Evolutionary conservation across 2,113 vertebrate genomes (phyloP), one percentile per base, ranked within the genome.

Genomic region (Platysternon megacephalum): DNA sequence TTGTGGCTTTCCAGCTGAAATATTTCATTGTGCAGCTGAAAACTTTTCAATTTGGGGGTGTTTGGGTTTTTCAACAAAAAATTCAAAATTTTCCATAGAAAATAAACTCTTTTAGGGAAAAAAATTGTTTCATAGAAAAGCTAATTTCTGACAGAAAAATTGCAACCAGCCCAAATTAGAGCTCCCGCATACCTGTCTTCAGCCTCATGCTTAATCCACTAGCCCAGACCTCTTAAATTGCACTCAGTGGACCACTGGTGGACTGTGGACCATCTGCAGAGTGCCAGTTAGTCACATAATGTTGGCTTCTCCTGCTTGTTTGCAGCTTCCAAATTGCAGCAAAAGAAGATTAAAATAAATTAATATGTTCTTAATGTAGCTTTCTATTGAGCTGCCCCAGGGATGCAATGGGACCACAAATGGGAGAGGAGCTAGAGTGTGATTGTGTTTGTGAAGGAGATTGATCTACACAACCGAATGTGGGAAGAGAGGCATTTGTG

Each of bases 101-200:
- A 1, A 0, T 1, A 2, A 65, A 49, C 2, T 46, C 11, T 51
- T 89, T n/a, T 21, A 85, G 88, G 46, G 5, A 22, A 26, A 90
- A 14, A 84, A 51, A 44, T 8, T 5, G 2, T 79, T 95, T 91
- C 6, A 29, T 48, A 84, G 29, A 6, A 56, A 52, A 94, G 44
- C 12, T 22, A 72, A 42, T 29, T 84, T 91, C 89, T 46, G 80
- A 19, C 46, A 90, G 79, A 93, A 95, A 81, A 46, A 91, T 58
- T 32, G 90, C 48, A 39, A 46, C 32, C 53, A 21, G 2, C 4
- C 82, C 49, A 51, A 8, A 5, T 84, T 39, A 55, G 51, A 82
- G 11, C 51, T 28, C n/a, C 24, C 4, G 21, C 14, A 4, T 84
- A 81, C 81, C 53, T 79, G 28, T 84, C 91, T 93, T 72, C 51